These are phyloP conservation scores for Sturnus vulgaris DNA, from an alignment of 2,113 vertebrate genomes.

Conservation along the genomic window DNA sequence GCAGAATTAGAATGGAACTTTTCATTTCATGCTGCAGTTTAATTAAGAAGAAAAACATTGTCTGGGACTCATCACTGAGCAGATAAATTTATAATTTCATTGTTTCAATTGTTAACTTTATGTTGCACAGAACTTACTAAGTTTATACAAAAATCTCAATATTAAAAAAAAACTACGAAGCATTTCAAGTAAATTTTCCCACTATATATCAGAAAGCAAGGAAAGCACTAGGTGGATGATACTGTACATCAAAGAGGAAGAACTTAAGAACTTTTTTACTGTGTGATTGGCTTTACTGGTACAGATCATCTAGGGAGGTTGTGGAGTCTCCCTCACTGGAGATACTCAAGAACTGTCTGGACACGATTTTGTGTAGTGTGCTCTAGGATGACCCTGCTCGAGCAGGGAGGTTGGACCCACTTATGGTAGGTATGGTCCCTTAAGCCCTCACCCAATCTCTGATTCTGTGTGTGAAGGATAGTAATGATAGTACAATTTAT, in stretches of 20 bases:
- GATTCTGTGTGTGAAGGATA: background rate
- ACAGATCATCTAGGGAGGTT: background rate
- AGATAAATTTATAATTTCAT: background rate
- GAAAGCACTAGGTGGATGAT: background rate
- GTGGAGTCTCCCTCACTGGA: background rate
- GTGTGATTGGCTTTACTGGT: background rate
- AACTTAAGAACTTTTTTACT: background rate
- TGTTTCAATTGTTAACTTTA: background rate
- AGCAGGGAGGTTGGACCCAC: background rate
- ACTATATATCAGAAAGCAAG: background rate
- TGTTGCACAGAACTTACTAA: background rate
- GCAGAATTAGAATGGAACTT: background rate
- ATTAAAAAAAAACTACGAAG: background rate
- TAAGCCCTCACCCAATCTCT: background rate
- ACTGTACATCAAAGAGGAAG: background rate
- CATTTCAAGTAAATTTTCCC: background rate
- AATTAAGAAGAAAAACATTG: background rate
- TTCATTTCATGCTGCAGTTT: background rate
- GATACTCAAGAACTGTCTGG: background rate
- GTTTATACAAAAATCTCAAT: background rate
- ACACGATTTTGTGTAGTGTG: background rate
- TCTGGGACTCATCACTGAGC: background rate
- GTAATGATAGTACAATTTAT: background rate
- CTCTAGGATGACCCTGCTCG: background rate
- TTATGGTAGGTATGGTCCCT: no score